Base-by-base conservation (phyloP, 2,888 invertebrate genomes). In the Drosophila birchii region DNA sequence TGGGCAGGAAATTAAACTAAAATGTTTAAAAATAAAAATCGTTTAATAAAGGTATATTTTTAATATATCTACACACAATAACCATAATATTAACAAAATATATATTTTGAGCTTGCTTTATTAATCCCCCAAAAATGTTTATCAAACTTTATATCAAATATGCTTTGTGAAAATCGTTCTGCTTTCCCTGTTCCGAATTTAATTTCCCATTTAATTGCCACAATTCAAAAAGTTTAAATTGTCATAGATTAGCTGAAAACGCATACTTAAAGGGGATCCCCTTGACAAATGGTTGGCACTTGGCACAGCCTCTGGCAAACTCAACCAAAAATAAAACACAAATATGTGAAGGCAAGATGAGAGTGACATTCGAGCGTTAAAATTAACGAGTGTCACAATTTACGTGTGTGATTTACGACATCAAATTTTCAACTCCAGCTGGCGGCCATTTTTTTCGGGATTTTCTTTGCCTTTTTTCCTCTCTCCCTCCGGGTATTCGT, bases 361-460 rank as follows among this genome's bases (percentile, higher is more conserved):
- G 55, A 57, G 56, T 54, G 43, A 63, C 63, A 72, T 71, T 72
- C 45, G 45, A 53, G 73, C 64, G 59, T 72, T 73, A 66, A 73
- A 72, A 72, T 72, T 67, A 74, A 74, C 74, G 74, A 74, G 57
- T 74, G 67, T 60, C 74, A 74, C 74, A 67, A 74, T 74, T 74
- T 74, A 67, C 70, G 75, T 75, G 60, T 75, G 75, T 75, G 75
- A 75, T 75, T 75, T 75, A 75, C 57, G 75, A 70, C 75, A 75
- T 47, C 47, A 64, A 75, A 75, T 70, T 75, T 63, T 59, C 59
- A 60, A 60, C 75, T 69, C 63, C 70, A 70, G 75, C 75, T 75
- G 75, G 63, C 62, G 45, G 39, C 49, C 62, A 74, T 62, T 74
- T 68, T 74, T 43, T 61, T 51, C 23, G 18, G 67, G 29, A 4